Evolutionary conservation across 1,140 invertebrate genomes (phyloP).

Genomic region (Tetramorium parvispinum): DNA sequence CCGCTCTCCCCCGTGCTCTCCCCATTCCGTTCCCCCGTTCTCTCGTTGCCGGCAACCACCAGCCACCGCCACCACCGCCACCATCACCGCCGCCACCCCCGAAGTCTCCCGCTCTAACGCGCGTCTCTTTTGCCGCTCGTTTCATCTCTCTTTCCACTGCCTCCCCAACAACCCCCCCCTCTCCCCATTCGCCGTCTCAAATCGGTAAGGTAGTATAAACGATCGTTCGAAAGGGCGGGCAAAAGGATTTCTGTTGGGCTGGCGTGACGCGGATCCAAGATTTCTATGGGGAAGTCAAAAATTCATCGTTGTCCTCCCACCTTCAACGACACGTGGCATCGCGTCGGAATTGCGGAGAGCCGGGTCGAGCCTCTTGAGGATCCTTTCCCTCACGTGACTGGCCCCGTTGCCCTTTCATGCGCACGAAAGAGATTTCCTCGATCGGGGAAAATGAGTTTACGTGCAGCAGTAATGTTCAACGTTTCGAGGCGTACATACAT

Average conservation of each 20-base stretch:
- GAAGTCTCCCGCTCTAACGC: conserved; percentile 60
- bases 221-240: conserved; percentile 33
- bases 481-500: neutral
- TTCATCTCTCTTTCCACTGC: neutral
- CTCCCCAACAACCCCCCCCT: too few species aligned
- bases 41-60: conserved; percentile 53
- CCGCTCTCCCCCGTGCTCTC: conserved; percentile 15
- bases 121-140: conserved; percentile 51
- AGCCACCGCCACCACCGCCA: neutral
- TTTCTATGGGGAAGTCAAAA: conserved; percentile 67
- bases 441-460: conserved; percentile 56
- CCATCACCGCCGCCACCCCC: neutral
- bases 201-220: conserved; percentile 64
- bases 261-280: conserved; percentile 64
- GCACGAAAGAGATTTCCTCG: conserved; percentile 28
- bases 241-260: conserved; percentile 56
- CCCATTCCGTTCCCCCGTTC: conserved; percentile 52
- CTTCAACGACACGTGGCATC: conserved; percentile 35
- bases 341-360: conserved; percentile 34
- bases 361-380: conserved; percentile 56
- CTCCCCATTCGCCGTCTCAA: conserved; percentile 9
- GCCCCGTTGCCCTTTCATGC: conserved; percentile 1
- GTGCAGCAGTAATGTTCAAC: conserved; percentile 41
- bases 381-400: conserved; percentile 32
- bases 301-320: conserved; percentile 64